Base-by-base conservation (phyloP, 1,140 invertebrate species). In the Drosophila pandora region DNA sequence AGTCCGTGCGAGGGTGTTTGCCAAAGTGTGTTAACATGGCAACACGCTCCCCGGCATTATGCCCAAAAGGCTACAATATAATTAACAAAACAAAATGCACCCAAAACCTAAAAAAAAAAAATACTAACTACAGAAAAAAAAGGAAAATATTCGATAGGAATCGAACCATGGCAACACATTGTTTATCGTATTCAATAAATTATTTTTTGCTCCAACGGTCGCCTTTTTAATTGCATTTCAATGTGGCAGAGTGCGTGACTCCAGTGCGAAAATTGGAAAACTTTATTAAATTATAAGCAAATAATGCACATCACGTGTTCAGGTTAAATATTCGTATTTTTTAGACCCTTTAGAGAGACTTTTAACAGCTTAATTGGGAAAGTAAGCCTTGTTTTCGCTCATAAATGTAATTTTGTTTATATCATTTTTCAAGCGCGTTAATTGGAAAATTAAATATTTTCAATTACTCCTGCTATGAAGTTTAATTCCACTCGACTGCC, bases 201-300 rank as follows among this genome's bases (percentile, higher is more conserved):
- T 60, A 78, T 58, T 74, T 43, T 65, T 75, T 75, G 52, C 48
- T 47, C 25, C 50, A 59, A 2, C 21, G 43, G 23, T 25, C 32
- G n/a, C 32, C 25, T 74, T 61, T 74, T 55, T 52, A 75, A 79
- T 74, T 79, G 50, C 57, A 67, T 70, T 79, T 71, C 45, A 77
- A 73, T 71, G 58, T 63, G 76, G 50, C 77, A 78, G 47, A 82
- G 79, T 68, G 55, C 79, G 64, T 63, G 79, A 82, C 73, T 82
- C 59, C 43, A 23, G 25, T n/a, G 45, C 61, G 61, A 62, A 49
- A 30, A 60, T 68, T 69, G 56, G 25, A 63, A 85, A 87, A 74
- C 50, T 87, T 60, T 61, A 85, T 85, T 85, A 81, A 81, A 81
- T 81, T 77, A 81, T 80, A 50, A 76, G 59, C 64, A 48, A 64